phyloP scores from a whole-genome alignment of 2,888 invertebrate genomes.

The Hirtodrosophila histrioides region DNA sequence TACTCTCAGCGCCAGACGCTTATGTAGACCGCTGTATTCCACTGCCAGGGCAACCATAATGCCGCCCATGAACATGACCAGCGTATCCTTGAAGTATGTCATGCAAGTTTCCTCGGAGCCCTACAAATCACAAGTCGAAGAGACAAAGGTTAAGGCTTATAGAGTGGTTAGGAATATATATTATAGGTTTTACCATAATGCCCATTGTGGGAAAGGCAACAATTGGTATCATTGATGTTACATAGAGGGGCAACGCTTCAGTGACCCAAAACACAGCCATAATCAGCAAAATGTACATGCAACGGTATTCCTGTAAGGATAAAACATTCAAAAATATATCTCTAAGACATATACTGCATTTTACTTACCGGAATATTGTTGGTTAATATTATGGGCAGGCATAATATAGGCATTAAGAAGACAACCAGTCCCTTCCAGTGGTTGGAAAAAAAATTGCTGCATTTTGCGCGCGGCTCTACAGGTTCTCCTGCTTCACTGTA shows the following conservation, averaged over 20 bases:
- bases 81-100: constrained; percentile 92
- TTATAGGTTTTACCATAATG: constrained; percentile 86
- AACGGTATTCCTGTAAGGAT: constrained; percentile 87
- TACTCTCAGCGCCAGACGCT: constrained; percentile 93
- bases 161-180: neutral
- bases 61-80: constrained; percentile 95
- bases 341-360: neutral
- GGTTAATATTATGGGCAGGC: constrained; percentile 88
- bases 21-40: constrained; percentile 94
- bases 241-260: constrained; percentile 91
- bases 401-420: constrained; percentile 88
- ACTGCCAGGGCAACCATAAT: constrained; percentile 95
- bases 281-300: constrained; percentile 91
- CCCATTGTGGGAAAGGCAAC: constrained; percentile 93
- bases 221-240: constrained; percentile 93
- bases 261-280: constrained; percentile 95
- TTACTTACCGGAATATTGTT: constrained; percentile 86
- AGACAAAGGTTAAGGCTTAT: no score
- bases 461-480: constrained; percentile 48
- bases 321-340: constrained; percentile 44
- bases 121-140: constrained; percentile 49
- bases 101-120: constrained; percentile 87
- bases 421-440: constrained; percentile 92
- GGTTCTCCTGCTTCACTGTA: constrained; percentile 71
- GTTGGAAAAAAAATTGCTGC: constrained; percentile 85